These are phyloP conservation scores for Pachycephala philippinensis DNA, from an alignment of 2,113 vertebrate genomes.

Conservation along the genomic window DNA sequence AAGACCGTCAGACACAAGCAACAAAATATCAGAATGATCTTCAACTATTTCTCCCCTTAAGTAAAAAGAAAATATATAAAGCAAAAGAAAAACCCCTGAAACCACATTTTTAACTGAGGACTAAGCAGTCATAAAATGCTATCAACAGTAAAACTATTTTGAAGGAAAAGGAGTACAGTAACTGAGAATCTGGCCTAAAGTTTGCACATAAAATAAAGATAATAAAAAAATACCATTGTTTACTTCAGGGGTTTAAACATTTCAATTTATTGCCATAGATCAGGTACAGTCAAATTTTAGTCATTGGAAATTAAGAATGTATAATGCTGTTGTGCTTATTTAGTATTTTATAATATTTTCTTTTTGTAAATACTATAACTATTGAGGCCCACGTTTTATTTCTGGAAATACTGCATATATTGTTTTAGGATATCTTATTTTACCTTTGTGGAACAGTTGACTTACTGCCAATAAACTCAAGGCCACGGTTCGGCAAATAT, in stretches of 20 bases:
- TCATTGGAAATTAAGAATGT: not conserved
- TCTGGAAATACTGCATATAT: not conserved
- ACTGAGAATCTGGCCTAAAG: not conserved
- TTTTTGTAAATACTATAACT: not conserved
- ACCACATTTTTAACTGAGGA: not conserved
- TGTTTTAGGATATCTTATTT: not conserved
- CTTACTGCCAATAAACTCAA: not conserved
- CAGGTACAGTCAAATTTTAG: not conserved
- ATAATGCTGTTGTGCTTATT: not conserved
- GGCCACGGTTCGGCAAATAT: not conserved
- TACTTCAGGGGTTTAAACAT: not conserved
- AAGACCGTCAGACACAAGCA: not conserved
- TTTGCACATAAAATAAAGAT: not conserved
- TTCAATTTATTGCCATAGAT: not conserved
- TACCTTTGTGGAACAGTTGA: not conserved
- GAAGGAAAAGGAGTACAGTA: not conserved
- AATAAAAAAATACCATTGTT: not conserved
- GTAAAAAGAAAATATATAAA: not conserved
- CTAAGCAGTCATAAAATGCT: not conserved
- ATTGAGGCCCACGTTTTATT: not conserved
- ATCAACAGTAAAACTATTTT: not conserved
- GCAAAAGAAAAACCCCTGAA: rapidly evolving
- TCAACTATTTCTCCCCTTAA: not conserved
- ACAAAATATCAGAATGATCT: not conserved
- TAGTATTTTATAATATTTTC: not conserved